A percentile compares a stretch with the other conserved stretches of the same genome.
Conservation (phyloP, 2,888 invertebrate genomes). For the Drosophila anceps region DNA sequence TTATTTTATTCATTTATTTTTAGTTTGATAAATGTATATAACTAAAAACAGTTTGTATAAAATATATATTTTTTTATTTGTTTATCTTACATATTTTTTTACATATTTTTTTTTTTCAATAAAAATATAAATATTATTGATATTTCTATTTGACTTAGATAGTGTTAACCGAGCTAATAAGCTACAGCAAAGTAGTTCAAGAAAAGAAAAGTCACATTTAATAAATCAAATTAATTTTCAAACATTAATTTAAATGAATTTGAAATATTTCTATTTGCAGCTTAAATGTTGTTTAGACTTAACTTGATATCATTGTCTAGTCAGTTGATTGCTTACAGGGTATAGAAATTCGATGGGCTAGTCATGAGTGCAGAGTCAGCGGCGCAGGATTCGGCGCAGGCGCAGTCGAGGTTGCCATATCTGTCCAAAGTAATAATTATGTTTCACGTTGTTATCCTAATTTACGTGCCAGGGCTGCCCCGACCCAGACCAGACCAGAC, state of each 20-base stretch:
- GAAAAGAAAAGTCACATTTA: too few relatives aligned
- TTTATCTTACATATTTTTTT: background rate
- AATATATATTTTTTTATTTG: too few relatives aligned
- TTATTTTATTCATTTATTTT: too few relatives aligned
- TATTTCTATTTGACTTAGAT: too few relatives aligned
- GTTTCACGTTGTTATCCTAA: slow-evolving; percentile 84
- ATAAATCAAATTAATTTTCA: too few relatives aligned
- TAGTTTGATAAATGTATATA: too few relatives aligned
- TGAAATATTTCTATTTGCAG: background rate
- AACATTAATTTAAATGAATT: background rate
- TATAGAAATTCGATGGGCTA: slow-evolving; percentile 11
- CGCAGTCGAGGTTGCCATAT: slow-evolving; percentile 66
- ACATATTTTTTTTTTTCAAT: too few relatives aligned
- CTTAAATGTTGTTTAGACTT: too few relatives aligned
- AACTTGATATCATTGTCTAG: background rate
- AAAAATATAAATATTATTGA: too few relatives aligned
- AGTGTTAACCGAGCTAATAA: too few relatives aligned
- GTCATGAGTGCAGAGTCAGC: background rate
- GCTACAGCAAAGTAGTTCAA: too few relatives aligned
- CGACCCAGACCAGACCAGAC: slow-evolving; percentile 20
- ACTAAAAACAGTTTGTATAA: too few relatives aligned
- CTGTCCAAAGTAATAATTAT: slow-evolving; percentile 83
- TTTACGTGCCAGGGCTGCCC: slow-evolving; percentile 80
- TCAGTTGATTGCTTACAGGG: slow-evolving; percentile 8
- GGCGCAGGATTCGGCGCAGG: slow-evolving; percentile 19